Evolutionary conservation across 2,888 invertebrate genomes (phyloP).

Genomic region (Cryptophagus acutangulus): DNA sequence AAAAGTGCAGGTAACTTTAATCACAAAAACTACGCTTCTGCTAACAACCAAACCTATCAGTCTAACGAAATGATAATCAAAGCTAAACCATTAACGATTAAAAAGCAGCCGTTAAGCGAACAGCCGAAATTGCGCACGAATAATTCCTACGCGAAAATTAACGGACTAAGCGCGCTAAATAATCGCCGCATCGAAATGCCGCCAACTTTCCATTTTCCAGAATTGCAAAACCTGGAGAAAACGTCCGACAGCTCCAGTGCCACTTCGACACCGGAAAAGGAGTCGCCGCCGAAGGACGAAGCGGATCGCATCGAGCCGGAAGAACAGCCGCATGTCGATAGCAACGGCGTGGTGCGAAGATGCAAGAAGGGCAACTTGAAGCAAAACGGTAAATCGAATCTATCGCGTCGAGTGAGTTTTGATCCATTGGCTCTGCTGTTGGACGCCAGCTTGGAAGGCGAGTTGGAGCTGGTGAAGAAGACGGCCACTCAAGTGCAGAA

Average conservation of each 20-base stretch:
- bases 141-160: slow-evolving; percentile 50
- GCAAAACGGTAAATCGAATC: slow-evolving; percentile 60
- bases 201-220: slow-evolving; percentile 74
- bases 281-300: slow-evolving; percentile 29
- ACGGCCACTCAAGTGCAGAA: slow-evolving; percentile 92
- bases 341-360: slow-evolving; percentile 56
- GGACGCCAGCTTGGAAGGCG: slow-evolving; percentile 97
- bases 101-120: slow-evolving; percentile 76
- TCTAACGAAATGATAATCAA: slow-evolving; percentile 55
- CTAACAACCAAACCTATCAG: slow-evolving; percentile 39
- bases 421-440: slow-evolving; percentile 93
- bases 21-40: slow-evolving; percentile 24
- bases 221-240: slow-evolving; percentile 58
- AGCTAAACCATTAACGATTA: slow-evolving; percentile 76
- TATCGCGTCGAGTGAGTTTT: slow-evolving; percentile 86
- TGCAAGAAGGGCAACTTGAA: slow-evolving; percentile 78
- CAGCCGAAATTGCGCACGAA: slow-evolving; percentile 69
- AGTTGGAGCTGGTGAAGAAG: slow-evolving; percentile 92
- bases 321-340: slow-evolving; percentile 23
- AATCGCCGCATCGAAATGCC: slow-evolving; percentile 78
- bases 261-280: slow-evolving; percentile 12
- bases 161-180: slow-evolving; percentile 62
- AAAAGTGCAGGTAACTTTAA: not conserved
- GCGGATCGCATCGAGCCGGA: slow-evolving; percentile 31
- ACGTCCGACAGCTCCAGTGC: slow-evolving; percentile 30